Evolutionary conservation across 2,888 invertebrate genomes (phyloP).

Genomic region (Corythucha ciliata): DNA sequence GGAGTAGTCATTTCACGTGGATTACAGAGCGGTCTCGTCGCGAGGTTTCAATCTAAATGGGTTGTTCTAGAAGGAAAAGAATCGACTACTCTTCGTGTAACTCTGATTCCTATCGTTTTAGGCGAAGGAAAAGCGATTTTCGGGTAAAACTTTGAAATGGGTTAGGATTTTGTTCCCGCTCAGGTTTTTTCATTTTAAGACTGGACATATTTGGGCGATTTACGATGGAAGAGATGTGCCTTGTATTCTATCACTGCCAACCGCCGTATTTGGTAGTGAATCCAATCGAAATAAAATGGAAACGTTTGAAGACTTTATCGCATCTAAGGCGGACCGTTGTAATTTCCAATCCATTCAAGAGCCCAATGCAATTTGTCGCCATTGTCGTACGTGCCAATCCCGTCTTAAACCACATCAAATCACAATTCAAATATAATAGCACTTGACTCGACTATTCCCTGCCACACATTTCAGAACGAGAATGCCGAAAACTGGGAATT

Average conservation of each 20-base stretch:
- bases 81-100: neutral
- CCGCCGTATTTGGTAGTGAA: neutral
- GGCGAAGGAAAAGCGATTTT: neutral
- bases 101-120: neutral
- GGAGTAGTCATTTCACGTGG: neutral
- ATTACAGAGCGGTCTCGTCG: neutral
- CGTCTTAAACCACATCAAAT: neutral
- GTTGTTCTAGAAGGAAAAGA: constrained; percentile 1
- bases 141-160: constrained; percentile 3
- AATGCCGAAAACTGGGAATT: too few species aligned
- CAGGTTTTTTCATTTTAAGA: neutral
- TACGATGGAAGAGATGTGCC: constrained; percentile 1
- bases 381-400: neutral
- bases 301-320: neutral
- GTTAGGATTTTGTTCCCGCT: neutral
- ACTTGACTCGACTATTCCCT: too few species aligned
- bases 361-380: neutral
- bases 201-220: constrained; percentile 11
- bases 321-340: neutral
- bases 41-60: neutral
- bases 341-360: constrained; percentile 3
- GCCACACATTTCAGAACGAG: too few species aligned
- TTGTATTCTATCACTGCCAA: neutral
- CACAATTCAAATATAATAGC: too few species aligned
- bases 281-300: neutral